Percentiles rank a stretch among this genome's conserved stretches.
Conservation (phyloP, 2,888 invertebrate genomes). For the Eulithis prunata region DNA sequence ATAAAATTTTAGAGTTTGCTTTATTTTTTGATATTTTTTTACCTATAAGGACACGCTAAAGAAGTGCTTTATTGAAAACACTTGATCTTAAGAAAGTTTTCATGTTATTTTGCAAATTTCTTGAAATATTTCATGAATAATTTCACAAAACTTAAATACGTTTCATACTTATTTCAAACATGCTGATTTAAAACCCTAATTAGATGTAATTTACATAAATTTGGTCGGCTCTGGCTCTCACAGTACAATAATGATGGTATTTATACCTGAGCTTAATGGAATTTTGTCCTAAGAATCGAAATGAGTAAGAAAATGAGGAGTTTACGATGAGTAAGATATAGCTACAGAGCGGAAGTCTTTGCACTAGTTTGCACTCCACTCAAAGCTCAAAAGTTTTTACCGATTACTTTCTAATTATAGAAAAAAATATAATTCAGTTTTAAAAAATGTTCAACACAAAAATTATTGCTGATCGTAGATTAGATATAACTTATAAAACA, state of each 20-base stretch:
- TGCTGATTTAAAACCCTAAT: constrained; percentile 43
- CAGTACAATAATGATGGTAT: constrained; percentile 52
- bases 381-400: too few relatives aligned
- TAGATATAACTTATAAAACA: too few relatives aligned
- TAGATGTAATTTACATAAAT: constrained; percentile 55
- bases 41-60: neutral
- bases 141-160: constrained; percentile 15
- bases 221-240: constrained; percentile 45
- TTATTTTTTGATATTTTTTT: too few relatives aligned
- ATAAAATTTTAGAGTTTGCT: too few relatives aligned
- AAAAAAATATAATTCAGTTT: too few relatives aligned
- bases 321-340: constrained; percentile 37
- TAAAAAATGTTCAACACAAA: too few relatives aligned
- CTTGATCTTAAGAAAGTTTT: neutral
- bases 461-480: too few relatives aligned
- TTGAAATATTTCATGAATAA: constrained; percentile 12
- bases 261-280: constrained; percentile 49
- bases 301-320: constrained; percentile 58
- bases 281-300: constrained; percentile 47
- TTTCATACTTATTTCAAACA: constrained; percentile 26
- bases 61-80: neutral
- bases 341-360: neutral
- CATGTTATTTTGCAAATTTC: constrained; percentile 7
- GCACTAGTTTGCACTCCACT: too few relatives aligned
- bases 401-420: too few relatives aligned